Evolutionary conservation across 2,888 invertebrate species (phyloP).

Genomic region (Pristionchus mayeri): DNA sequence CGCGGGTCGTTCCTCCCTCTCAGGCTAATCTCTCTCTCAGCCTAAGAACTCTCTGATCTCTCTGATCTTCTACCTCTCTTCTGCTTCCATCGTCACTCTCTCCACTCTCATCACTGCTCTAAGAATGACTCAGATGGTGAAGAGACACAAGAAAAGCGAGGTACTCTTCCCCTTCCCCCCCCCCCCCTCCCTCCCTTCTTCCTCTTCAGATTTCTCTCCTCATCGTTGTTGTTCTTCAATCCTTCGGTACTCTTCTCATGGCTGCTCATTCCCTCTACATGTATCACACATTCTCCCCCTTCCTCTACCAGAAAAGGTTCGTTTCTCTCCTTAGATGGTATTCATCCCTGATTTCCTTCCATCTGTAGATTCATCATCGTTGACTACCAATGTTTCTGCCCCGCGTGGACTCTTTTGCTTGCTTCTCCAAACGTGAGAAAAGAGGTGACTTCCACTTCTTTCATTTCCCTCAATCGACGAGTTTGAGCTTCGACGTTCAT

Average conservation of each 20-base stretch:
- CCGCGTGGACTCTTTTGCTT: conserved; percentile 28
- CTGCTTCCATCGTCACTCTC: not conserved
- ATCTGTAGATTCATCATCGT: conserved; percentile 44
- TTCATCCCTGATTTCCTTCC: conserved; percentile 24
- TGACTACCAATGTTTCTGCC: conserved; percentile 42
- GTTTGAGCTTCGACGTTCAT: not conserved
- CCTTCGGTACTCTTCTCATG: conserved; percentile 29
- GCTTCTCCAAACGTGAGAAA: conserved; percentile 41
- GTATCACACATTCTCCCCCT: not conserved
- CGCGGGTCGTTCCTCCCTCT: not conserved
- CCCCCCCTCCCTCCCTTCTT: not conserved
- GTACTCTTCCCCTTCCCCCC: not conserved
- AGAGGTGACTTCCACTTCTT: not conserved
- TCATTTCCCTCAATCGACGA: not conserved
- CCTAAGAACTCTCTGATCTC: not conserved
- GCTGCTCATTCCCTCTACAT: conserved; percentile 39
- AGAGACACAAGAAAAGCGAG: conserved; percentile 46
- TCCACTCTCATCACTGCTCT: conserved; percentile 31
- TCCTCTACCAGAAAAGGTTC: conserved; percentile 42
- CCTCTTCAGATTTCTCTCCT: conserved; percentile 31
- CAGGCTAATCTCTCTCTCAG: conserved; percentile 24
- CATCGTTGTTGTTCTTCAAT: conserved; percentile 40
- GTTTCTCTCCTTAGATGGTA: not conserved
- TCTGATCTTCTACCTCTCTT: conserved; percentile 1
- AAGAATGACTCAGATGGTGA: conserved; percentile 23